Conservation (phyloP, 2,113 vertebrate genomes). For the Nerophis ophidion region DNA sequence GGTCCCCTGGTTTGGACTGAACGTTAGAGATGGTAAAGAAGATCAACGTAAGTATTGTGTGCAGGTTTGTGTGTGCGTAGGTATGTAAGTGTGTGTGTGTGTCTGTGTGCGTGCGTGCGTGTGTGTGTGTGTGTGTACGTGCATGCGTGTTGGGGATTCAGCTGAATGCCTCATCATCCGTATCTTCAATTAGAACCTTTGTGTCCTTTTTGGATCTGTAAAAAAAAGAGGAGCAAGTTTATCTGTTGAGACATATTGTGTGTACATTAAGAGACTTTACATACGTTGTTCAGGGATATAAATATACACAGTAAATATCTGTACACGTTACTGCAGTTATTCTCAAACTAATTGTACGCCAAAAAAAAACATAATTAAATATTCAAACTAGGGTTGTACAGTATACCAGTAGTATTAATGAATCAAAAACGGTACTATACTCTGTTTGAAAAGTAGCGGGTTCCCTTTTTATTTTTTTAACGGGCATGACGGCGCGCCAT, state of each 20-base stretch:
- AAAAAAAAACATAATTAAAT: too few species aligned
- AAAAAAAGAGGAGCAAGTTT: slow-evolving; percentile 18
- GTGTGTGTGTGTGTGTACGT: slow-evolving; percentile 2
- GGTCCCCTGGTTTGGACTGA: slow-evolving; percentile 9
- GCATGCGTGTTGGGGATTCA: slow-evolving; percentile 72
- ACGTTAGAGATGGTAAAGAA: slow-evolving; percentile 27
- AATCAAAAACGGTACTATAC: too few species aligned
- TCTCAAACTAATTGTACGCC: too few species aligned
- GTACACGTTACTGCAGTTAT: too few species aligned
- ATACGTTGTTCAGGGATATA: too few species aligned
- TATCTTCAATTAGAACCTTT: slow-evolving; percentile 97
- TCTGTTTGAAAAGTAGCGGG: too few species aligned
- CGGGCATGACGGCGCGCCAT: too few species aligned
- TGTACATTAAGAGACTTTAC: too few species aligned
- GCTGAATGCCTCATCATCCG: slow-evolving; percentile 92
- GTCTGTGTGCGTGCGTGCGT: slow-evolving; percentile 15
- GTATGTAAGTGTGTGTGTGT: slow-evolving; percentile 47
- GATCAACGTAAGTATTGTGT: slow-evolving; percentile 5
- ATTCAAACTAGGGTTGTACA: too few species aligned
- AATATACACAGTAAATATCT: too few species aligned
- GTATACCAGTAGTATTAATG: too few species aligned
- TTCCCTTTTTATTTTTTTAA: too few species aligned
- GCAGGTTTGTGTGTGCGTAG: slow-evolving; percentile 15
- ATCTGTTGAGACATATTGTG: not conserved
- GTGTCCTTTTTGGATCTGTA: slow-evolving; percentile 90